These are phyloP conservation scores for Mimachlamys varia DNA, from an alignment of 2,888 invertebrate genomes.

Conservation along the genomic window DNA sequence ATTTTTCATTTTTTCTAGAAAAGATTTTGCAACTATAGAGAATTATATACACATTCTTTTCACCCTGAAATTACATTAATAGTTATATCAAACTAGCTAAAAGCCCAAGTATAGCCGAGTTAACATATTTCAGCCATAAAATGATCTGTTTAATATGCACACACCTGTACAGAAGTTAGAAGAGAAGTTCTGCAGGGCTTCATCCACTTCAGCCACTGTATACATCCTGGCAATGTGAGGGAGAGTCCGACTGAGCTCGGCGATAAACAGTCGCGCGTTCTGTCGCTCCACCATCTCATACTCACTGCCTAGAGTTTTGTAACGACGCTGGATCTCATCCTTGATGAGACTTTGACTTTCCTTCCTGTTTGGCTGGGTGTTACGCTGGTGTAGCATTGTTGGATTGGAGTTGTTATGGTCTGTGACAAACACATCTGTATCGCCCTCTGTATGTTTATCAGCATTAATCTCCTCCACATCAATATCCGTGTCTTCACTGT, in stretches of 20 bases:
- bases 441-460: background rate
- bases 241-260: slow-evolving; percentile 88
- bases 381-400: background rate
- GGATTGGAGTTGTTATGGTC: background rate
- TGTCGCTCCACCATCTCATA: slow-evolving; percentile 86
- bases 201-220: slow-evolving; percentile 94
- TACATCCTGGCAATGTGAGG: slow-evolving; percentile 89
- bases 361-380: background rate
- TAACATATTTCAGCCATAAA: background rate
- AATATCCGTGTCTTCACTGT: background rate
- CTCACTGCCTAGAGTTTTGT: slow-evolving; percentile 49
- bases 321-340: slow-evolving; percentile 51
- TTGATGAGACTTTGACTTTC: slow-evolving; percentile 42
- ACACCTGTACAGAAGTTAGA: slow-evolving; percentile 94
- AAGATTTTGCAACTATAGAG: no score
- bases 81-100: no score
- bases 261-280: slow-evolving; percentile 92
- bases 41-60: no score
- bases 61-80: no score
- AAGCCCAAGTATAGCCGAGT: no score
- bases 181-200: slow-evolving; percentile 94
- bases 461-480: background rate
- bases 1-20: no score
- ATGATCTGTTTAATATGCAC: slow-evolving; percentile 70
- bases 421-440: background rate